Evolutionary conservation across 2,888 invertebrate species (phyloP), one percentile per base, ranked within the genome.

Genomic region (Nomada ferruginata): DNA sequence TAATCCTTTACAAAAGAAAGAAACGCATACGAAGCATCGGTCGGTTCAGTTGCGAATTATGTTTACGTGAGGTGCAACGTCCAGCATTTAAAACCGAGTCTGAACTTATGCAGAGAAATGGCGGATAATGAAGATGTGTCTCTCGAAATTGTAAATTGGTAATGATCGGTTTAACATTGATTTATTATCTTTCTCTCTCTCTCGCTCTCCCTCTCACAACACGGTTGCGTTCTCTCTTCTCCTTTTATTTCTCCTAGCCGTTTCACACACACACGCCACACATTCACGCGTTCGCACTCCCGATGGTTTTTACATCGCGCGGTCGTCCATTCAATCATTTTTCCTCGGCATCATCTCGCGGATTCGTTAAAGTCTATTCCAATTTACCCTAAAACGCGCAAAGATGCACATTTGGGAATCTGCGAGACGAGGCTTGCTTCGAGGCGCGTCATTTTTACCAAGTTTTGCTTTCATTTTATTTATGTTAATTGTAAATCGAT

Each of bases 351-450:
- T 92, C 92, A 92, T 92, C 91, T 92, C 92, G 91, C 87, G 88
- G 92, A 92, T 92, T 91, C 89, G 86, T 91, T 86, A 79, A 84
- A 87, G 79, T 83, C 77, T 79, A 82, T 83, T 86, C 78, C 81
- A 78, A 70, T 85, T 84, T 79, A 85, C 79, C 76, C 84, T 88
- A 86, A 86, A 83, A 81, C 80, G 78, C 73, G 77, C 77, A 69
- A 74, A 81, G 75, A 76, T 77, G 85, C 76, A 83, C 75, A 80
- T 74, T 80, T 75, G 73, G 75, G 83, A 86, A 93, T 93, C 93
- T 90, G 91, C 90, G 91, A 92, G 92, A 93, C 93, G 91, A 93
- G 93, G 93, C 91, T 84, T 84, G 76, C 81, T 87, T 89, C 86
- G 89, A 91, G 90, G 87, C 80, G 78, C 84, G 82, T 70, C 50